Percentiles rank a stretch among this genome's conserved stretches.
Evolutionary conservation across 2,113 vertebrate genomes (phyloP).

Genomic region (Mus spicilegus): DNA sequence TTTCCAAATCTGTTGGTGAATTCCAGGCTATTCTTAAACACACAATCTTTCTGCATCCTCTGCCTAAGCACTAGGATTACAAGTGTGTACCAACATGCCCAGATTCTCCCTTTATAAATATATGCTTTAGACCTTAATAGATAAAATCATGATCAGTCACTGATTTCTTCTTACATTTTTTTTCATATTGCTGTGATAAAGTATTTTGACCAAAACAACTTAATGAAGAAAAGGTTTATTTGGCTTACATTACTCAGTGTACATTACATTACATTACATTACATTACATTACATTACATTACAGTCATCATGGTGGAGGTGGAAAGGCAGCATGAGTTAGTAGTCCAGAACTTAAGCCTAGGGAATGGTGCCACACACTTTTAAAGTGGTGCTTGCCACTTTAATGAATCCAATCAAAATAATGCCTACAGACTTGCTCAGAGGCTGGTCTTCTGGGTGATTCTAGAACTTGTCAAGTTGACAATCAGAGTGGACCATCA

Average conservation of each 20-base stretch:
- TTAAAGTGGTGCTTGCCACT: background rate
- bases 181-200: background rate
- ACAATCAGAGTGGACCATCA: background rate
- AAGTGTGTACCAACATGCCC: background rate
- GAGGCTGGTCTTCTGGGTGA: background rate
- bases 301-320: background rate
- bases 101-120: background rate
- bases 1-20: no score
- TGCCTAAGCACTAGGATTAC: background rate
- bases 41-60: background rate
- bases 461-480: background rate
- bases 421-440: background rate
- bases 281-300: no score
- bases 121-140: slow-evolving; percentile 15
- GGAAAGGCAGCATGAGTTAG: background rate
- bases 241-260: background rate
- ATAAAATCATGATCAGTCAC: background rate
- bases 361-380: background rate
- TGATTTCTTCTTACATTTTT: background rate
- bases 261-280: no score
- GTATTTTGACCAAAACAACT: background rate
- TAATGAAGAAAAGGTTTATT: background rate
- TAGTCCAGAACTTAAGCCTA: background rate
- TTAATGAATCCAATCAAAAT: background rate
- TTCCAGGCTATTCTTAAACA: background rate